A percentile compares a stretch with the other conserved stretches of the same genome.
Conservation (phyloP, 2,888 invertebrate genomes). For the Caenorhabditis sp. region DNA sequence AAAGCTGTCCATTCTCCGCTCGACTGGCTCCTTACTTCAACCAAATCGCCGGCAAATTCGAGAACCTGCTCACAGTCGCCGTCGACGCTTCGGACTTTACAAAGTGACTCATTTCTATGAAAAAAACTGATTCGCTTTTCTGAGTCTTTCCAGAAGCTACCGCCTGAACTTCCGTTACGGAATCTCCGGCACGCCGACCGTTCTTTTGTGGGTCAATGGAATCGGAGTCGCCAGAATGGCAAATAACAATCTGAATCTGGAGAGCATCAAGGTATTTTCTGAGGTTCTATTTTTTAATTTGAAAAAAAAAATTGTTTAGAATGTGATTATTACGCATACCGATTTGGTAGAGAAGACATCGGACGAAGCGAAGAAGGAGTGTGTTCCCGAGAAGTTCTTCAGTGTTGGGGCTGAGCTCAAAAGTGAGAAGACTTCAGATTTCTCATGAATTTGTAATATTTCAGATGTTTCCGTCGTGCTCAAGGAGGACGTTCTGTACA, state of each 20-base stretch:
- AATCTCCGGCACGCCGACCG: conserved; percentile 90
- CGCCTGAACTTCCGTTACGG: conserved; percentile 90
- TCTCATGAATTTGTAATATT: neutral
- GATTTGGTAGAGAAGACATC: conserved; percentile 38
- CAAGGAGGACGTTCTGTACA: conserved; percentile 2
- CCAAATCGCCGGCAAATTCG: conserved; percentile 90
- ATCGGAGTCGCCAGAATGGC: conserved; percentile 89
- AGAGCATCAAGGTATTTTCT: neutral
- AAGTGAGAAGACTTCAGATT: neutral
- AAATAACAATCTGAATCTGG: conserved; percentile 10
- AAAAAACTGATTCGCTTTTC: neutral
- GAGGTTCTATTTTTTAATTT: neutral
- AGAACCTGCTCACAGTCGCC: conserved; percentile 87
- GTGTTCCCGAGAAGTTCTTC: conserved; percentile 11
- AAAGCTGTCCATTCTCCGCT: conserved; percentile 91
- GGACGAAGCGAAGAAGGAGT: neutral
- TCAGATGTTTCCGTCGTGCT: conserved; percentile 3
- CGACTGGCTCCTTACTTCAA: conserved; percentile 92
- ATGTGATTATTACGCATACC: conserved; percentile 25
- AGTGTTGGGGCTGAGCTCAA: conserved; percentile 19
- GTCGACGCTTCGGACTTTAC: conserved; percentile 90
- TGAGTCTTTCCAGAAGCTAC: conserved; percentile 44
- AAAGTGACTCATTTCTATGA: conserved; percentile 80
- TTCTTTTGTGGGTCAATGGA: conserved; percentile 91
- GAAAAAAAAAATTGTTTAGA: neutral